A percentile compares a stretch with the other conserved stretches of the same genome.
phyloP scores from a whole-genome alignment of 2,113 vertebrate species.

The Anolis carolinensis region DNA sequence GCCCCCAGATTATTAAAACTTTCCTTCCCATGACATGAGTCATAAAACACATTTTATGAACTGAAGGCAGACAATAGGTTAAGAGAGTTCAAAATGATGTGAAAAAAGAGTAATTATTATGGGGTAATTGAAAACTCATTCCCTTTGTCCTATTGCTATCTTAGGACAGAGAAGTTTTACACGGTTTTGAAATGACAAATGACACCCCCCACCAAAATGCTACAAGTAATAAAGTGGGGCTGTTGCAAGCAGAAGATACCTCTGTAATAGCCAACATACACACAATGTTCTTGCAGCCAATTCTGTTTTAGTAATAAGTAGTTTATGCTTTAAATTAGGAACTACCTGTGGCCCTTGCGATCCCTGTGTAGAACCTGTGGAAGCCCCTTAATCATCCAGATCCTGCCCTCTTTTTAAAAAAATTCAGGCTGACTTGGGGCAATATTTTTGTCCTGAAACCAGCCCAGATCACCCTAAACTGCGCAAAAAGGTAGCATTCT shows the following conservation, averaged over 20 bases:
- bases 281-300: not conserved
- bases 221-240: too few species aligned
- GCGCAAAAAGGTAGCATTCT: too few species aligned
- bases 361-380: too few species aligned
- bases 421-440: too few species aligned
- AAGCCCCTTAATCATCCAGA: too few species aligned
- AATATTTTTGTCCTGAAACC: too few species aligned
- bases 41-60: constrained; percentile 16
- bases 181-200: not conserved
- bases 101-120: not conserved
- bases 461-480: too few species aligned
- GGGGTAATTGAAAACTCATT: not conserved
- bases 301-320: not conserved
- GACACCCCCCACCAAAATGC: too few species aligned
- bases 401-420: too few species aligned
- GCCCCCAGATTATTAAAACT: not conserved
- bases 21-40: accelerated
- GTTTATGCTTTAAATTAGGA: too few species aligned
- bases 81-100: not conserved
- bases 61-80: not conserved
- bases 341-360: too few species aligned
- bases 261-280: not conserved
- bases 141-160: not conserved
- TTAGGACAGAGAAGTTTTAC: too few species aligned
- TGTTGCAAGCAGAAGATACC: not conserved